Percentiles rank a stretch among this genome's conserved stretches.
Evolutionary conservation across 92 coral and sea anemone genomes (phyloP).

Genomic region (Epizoanthus rinbou): DNA sequence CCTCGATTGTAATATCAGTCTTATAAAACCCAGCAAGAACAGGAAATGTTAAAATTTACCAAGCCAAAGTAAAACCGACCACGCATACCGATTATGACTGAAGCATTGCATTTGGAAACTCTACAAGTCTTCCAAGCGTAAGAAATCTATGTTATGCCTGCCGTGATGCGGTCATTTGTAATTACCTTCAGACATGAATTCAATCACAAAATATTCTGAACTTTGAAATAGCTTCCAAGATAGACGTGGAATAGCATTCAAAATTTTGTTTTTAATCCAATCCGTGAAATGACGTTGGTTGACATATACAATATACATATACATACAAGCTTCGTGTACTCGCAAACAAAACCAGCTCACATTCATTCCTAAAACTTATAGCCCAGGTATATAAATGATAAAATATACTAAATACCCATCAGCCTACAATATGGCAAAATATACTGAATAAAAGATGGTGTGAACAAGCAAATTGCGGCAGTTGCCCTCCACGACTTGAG

Average conservation of each 20-base stretch:
- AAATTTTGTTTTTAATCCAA: constrained; percentile 13
- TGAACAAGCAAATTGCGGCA: background rate
- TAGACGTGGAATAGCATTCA: background rate
- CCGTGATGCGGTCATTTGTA: background rate
- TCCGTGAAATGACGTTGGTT: constrained; percentile 35
- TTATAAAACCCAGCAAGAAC: constrained; percentile 2
- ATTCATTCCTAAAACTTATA: background rate
- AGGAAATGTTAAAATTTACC: constrained; percentile 18
- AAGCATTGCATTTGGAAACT: constrained; percentile 19
- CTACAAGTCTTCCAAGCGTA: constrained; percentile 37
- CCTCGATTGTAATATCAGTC: background rate
- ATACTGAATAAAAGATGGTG: background rate
- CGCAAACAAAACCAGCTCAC: constrained; percentile 14
- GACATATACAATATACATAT: constrained; percentile 11
- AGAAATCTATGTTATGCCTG: constrained; percentile 4
- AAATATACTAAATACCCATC: no score
- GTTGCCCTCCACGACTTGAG: background rate
- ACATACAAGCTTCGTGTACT: constrained; percentile 17
- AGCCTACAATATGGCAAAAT: no score
- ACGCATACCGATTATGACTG: constrained; percentile 10
- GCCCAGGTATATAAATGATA: background rate
- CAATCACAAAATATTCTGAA: no score
- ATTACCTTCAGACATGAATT: background rate
- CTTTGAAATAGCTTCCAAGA: background rate
- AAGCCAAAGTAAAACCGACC: constrained; percentile 21